Conservation (phyloP, 2,797 vertebrate genomes). For the Labeo calbasu region DNA sequence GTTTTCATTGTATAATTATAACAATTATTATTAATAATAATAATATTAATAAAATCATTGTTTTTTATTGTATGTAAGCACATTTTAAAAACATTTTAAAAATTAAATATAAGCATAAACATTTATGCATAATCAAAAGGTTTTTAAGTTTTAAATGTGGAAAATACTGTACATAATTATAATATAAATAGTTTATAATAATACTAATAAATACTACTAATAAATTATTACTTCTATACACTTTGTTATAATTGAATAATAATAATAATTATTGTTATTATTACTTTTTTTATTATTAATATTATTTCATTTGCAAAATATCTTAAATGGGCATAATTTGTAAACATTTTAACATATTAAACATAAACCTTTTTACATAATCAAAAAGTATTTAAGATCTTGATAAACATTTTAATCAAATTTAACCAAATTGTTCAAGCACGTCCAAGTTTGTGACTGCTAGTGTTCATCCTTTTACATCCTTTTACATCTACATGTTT, state of each 20-base stretch:
- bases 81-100: background rate
- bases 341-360: background rate
- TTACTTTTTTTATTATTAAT: background rate
- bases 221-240: background rate
- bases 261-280: background rate
- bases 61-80: background rate
- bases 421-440: background rate
- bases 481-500: background rate
- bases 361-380: background rate
- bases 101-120: background rate
- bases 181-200: background rate
- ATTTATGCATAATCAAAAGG: background rate
- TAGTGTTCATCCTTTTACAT: background rate
- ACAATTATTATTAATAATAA: background rate
- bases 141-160: conserved; percentile 1
- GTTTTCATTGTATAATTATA: background rate
- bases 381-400: background rate
- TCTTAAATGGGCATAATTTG: background rate
- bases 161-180: background rate
- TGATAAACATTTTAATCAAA: background rate
- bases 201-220: background rate
- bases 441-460: background rate
- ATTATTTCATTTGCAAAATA: background rate
- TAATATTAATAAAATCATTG: background rate
- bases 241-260: background rate